Evolutionary conservation across 2,797 vertebrate species (phyloP), one percentile per base, ranked within the genome.

Genomic region (Capromys pilorides): DNA sequence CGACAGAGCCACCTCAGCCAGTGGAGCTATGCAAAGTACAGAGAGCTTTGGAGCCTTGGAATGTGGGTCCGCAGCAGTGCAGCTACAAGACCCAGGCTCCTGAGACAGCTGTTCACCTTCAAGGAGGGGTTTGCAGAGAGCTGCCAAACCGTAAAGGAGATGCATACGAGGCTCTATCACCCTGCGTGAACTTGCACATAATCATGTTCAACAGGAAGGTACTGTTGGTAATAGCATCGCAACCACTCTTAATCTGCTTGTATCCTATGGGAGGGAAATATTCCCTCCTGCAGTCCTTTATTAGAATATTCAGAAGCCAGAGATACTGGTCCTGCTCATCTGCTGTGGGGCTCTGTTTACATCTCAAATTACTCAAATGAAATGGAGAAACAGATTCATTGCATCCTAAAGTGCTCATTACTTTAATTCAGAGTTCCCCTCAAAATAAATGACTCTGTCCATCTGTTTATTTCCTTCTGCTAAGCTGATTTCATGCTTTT

Each of bases 361-460:
- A 95, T 96, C 88, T 93, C 93, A 83, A 97, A 95, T 97, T 92
- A 96, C 93, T 94, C 96, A 96, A 96, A 97, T 95, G 94, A 96
- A 97, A 96, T 96, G 84, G 82, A 93, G 96, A 97, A 97, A 94
- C 96, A 97, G 96, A 90, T 94, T 91, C 77, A 41, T 57, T 92
- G 94, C 93, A 66, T 96, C 86, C 66, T 94, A 94, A 96, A 97
- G 88, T 97, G 93, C 96, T 97, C 95, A 97, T 97, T 97, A 96
- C 97, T 95, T 96, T 97, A 97, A 97, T 97, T 97, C 96, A 95
- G 93, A 94, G 94, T 95, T 97, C 94, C 84, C 94, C 83, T 96
- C 95, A 87, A 95, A 96, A 96, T 97, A 97, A 96, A 97, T 91
- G 96, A 96, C 80, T 96, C 94, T 96, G 97, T 97, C 97, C 97